Evolutionary conservation across 2,888 invertebrate species (phyloP).

Genomic region (Rhingia campestris): DNA sequence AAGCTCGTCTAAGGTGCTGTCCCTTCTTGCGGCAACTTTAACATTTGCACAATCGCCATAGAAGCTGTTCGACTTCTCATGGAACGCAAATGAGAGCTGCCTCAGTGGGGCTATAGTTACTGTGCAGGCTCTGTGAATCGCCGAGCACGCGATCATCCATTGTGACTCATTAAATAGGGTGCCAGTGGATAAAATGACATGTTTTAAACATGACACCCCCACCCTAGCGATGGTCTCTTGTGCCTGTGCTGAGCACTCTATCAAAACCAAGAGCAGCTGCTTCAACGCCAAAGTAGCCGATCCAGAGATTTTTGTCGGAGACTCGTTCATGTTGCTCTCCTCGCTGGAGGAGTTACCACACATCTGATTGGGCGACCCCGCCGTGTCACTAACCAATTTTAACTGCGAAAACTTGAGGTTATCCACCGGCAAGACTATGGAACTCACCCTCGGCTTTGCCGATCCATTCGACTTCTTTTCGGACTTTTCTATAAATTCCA

Average conservation of each 20-base stretch:
- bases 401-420: conserved; percentile 81
- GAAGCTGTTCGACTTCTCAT: conserved; percentile 95
- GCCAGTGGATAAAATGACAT: conserved; percentile 92
- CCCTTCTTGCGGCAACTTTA: conserved; percentile 95
- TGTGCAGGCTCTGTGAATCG: conserved; percentile 91
- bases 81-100: conserved; percentile 94
- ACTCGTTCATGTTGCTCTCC: conserved; percentile 80
- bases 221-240: conserved; percentile 94
- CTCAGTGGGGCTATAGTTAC: conserved; percentile 94
- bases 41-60: conserved; percentile 96
- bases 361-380: conserved; percentile 74
- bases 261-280: conserved; percentile 92
- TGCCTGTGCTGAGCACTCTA: conserved; percentile 95
- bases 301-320: conserved; percentile 84
- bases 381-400: conserved; percentile 80
- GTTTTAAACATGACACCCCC: conserved; percentile 95
- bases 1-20: conserved; percentile 92
- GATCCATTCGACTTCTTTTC: conserved; percentile 83
- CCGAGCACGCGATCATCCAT: conserved; percentile 93
- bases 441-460: conserved; percentile 79
- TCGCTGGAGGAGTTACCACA: conserved; percentile 77
- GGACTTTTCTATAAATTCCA: conserved; percentile 91
- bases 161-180: conserved; percentile 91
- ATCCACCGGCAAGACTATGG: conserved; percentile 81
- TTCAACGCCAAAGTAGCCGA: conserved; percentile 91